Evolutionary conservation across 2,797 vertebrate species (phyloP).

Genomic region (Sandelia bainsii): DNA sequence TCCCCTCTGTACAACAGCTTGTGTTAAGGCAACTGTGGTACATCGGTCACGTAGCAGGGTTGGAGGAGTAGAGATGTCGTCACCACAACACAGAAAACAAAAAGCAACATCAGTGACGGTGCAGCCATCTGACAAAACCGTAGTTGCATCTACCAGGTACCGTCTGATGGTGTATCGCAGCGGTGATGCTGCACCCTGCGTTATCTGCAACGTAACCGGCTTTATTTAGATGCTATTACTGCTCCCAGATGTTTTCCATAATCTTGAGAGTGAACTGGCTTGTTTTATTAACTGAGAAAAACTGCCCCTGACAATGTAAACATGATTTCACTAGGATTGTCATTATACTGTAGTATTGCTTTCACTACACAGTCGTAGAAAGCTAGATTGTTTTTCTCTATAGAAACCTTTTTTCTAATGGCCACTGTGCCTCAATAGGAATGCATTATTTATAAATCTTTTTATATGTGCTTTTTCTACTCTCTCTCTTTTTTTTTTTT

Average conservation of each 20-base stretch:
- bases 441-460: conserved; percentile 83
- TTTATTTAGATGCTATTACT: conserved; percentile 50
- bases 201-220: conserved; percentile 29
- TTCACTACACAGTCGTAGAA: conserved; percentile 87
- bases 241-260: conserved; percentile 39
- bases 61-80: conserved; percentile 25
- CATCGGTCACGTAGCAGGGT: conserved; percentile 55
- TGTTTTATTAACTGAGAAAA: conserved; percentile 68
- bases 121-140: conserved; percentile 36
- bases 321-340: conserved; percentile 89
- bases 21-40: conserved; percentile 86
- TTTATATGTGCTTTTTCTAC: conserved; percentile 82
- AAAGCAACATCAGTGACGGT: conserved; percentile 33
- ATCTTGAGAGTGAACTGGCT: conserved; percentile 60
- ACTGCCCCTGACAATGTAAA: conserved; percentile 85
- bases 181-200: conserved; percentile 26
- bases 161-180: conserved; percentile 19
- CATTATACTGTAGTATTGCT: conserved; percentile 84
- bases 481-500: conserved; percentile 21
- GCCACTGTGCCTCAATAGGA: conserved; percentile 79
- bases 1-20: conserved; percentile 78
- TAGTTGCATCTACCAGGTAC: conserved; percentile 1
- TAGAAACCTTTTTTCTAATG: conserved; percentile 77
- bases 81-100: conserved; percentile 49
- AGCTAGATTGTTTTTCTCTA: conserved; percentile 84